Evolutionary conservation across 2,888 invertebrate genomes (phyloP), one percentile per base, ranked within the genome.

Genomic region (Erebia palarica): DNA sequence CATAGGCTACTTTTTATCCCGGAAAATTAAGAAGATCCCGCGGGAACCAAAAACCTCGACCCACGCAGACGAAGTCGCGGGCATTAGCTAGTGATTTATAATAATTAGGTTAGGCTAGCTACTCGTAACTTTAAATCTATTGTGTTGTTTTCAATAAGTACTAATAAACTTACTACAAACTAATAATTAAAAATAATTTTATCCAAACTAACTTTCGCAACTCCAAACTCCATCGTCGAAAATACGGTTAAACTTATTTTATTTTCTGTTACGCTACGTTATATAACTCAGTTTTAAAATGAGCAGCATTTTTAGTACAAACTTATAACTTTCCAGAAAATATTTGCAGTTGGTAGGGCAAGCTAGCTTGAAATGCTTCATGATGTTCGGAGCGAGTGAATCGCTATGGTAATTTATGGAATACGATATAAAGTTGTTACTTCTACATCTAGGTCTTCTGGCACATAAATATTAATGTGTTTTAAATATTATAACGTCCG

Each of bases 321-420:
- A 63, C 65, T 65, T 70, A 27, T 21, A 61, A 59, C 55, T 61
- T 27, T 36, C 55, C 21, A 47, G 59, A 67, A 49, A 67, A 67
- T 49, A 58, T 67, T 67, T 67, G n/a, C 44, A 65, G 42, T 13
- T 36, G 14, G 8, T 27, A 8, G 27, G 16, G 53, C 53, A 53
- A 51, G 27, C 65, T 59, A 53, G 42, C 69, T 69, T 42, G 16
- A 49, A 51, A 60, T 47, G 51, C 44, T 44, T 70, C 66, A 61
- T 60, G 67, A 73, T 73, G 51, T 65, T 53, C 18, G 51, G 44
- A 59, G 72, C 63, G 66, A 68, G 44, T 58, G 60, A 70, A 70
- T 63, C 47, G 49, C 69, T 66, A 70, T 74, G 72, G 53, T 69
- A 72, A 74, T 74, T 72, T 74, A 74, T 74, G 69, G 66, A 69